phyloP scores from a whole-genome alignment of 2,797 vertebrate species.

The Notamacropus eugenii region DNA sequence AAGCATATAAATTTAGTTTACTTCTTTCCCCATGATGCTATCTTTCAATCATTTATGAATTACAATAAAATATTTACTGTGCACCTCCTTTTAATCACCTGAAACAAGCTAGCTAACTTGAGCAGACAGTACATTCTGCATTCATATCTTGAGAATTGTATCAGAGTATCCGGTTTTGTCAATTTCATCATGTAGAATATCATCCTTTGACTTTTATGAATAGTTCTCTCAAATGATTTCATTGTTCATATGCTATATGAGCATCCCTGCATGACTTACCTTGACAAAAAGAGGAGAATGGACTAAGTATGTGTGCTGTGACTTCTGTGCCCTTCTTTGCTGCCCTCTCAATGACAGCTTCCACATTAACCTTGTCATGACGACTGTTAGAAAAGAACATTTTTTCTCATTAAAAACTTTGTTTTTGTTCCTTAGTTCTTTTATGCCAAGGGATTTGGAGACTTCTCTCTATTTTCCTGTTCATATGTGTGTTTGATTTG shows the following conservation, averaged over 20 bases:
- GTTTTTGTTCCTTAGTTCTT: background rate
- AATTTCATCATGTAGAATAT: slow-evolving; percentile 18
- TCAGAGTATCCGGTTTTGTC: background rate
- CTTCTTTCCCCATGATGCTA: slow-evolving; percentile 25
- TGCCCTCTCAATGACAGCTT: background rate
- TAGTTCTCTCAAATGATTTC: slow-evolving; percentile 9
- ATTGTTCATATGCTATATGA: slow-evolving; percentile 2
- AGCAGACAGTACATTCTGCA: background rate
- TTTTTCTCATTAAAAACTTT: slow-evolving; percentile 6
- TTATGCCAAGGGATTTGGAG: slow-evolving; percentile 2
- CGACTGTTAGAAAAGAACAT: slow-evolving; percentile 38
- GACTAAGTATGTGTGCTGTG: slow-evolving; percentile 6
- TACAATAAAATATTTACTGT: slow-evolving; percentile 32
- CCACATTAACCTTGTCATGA: background rate
- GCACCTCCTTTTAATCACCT: background rate
- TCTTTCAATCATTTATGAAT: slow-evolving; percentile 36
- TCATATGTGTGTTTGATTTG: slow-evolving; percentile 2
- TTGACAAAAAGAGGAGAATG: slow-evolving; percentile 7
- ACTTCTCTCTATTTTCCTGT: background rate
- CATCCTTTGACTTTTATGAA: slow-evolving; percentile 38
- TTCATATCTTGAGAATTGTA: slow-evolving; percentile 23
- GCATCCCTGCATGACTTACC: slow-evolving; percentile 5
- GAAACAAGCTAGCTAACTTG: background rate
- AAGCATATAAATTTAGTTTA: slow-evolving; percentile 37
- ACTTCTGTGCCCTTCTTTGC: background rate